Percentiles rank a stretch among this genome's conserved stretches.
Evolutionary conservation across 2,113 vertebrate species (phyloP).

Genomic region (Halcyon malimbica): DNA sequence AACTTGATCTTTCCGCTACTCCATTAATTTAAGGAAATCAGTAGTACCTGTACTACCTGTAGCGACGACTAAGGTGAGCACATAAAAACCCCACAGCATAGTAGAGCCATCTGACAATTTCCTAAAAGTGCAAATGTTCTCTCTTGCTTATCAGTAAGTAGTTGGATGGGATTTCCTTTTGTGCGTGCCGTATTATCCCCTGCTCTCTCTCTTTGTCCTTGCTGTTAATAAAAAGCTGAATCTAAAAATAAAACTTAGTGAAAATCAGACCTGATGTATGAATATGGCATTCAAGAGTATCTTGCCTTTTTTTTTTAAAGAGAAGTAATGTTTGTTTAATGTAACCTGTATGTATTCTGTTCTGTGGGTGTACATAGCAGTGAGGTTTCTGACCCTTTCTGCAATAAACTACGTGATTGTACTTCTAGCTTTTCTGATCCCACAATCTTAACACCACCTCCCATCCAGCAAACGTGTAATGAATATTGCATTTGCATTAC

Average conservation of each 20-base stretch:
- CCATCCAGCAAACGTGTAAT: background rate
- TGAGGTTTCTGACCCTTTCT: background rate
- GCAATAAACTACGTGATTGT: background rate
- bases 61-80: background rate
- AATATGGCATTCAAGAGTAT: background rate
- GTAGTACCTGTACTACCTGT: background rate
- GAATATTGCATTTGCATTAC: background rate
- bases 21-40: background rate
- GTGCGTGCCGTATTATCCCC: background rate
- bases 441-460: slow-evolving; percentile 13
- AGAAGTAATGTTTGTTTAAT: background rate
- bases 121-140: background rate
- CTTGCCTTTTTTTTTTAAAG: background rate
- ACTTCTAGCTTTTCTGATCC: slow-evolving; percentile 1
- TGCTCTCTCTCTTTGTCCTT: background rate
- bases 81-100: background rate
- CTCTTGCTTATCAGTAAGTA: background rate
- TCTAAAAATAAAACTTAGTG: background rate
- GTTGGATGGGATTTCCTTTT: background rate
- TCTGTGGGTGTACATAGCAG: background rate
- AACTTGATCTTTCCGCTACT: background rate
- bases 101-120: background rate
- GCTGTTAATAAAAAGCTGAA: background rate
- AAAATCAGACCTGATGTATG: background rate
- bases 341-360: background rate